These are phyloP conservation scores for Heteromyza rotundicornis DNA, from an alignment of 2,888 invertebrate species.

Conservation along the genomic window DNA sequence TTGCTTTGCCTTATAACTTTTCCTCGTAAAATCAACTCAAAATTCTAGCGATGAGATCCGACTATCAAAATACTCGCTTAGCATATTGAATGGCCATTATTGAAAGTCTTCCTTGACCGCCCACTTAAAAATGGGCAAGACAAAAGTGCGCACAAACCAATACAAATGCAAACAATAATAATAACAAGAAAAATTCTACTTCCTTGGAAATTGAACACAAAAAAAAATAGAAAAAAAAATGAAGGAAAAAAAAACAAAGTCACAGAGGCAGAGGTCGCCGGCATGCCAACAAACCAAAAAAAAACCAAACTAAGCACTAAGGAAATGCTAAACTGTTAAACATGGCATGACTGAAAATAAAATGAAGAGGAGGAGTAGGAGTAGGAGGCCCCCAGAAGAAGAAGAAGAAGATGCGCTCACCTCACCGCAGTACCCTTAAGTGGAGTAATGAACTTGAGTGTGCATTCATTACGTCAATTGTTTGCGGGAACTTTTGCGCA, in stretches of 20 bases:
- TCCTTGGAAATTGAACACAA: too few species aligned
- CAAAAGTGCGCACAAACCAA: neutral
- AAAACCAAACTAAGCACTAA: neutral
- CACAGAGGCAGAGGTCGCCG: neutral
- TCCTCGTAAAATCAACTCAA: too few species aligned
- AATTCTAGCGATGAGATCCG: too few species aligned
- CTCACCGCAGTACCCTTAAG: constrained; percentile 39
- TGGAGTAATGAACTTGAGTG: constrained; percentile 48
- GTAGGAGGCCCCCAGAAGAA: neutral
- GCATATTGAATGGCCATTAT: constrained; percentile 45
- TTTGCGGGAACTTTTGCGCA: too few species aligned
- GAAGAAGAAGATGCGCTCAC: constrained; percentile 20
- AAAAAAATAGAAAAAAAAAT: too few species aligned
- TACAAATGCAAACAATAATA: neutral
- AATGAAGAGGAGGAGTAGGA: constrained; percentile 32
- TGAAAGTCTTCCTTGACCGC: constrained; percentile 49
- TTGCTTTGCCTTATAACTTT: too few species aligned
- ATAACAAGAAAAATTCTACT: neutral
- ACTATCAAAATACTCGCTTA: constrained; percentile 43
- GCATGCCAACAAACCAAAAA: constrained; percentile 14
- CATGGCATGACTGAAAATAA: constrained; percentile 22
- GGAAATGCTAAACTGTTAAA: constrained; percentile 13
- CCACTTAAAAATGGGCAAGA: constrained; percentile 35
- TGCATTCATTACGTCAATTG: constrained; percentile 48
- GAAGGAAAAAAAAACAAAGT: too few species aligned